phyloP scores from a whole-genome alignment of 2,113 vertebrate species.

The Aspidoscelis tigris region DNA sequence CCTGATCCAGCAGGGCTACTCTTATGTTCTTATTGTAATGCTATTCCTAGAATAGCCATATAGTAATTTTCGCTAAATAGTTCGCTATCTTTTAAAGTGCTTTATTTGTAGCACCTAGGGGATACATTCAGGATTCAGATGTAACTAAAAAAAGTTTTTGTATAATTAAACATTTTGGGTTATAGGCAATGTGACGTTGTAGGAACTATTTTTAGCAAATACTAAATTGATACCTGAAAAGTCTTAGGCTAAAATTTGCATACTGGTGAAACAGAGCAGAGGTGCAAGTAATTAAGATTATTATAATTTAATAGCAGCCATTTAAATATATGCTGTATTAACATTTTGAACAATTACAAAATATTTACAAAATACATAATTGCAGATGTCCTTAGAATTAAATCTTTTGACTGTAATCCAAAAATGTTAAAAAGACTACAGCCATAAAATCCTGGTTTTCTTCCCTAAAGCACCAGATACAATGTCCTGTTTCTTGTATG shows the following conservation, averaged over 20 bases:
- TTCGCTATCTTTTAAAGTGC: too few relatives aligned
- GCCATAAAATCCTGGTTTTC: slow-evolving; percentile 63
- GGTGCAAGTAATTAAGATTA: slow-evolving; percentile 67
- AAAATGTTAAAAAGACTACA: slow-evolving; percentile 63
- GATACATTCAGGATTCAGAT: too few relatives aligned
- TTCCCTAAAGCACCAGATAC: slow-evolving; percentile 76
- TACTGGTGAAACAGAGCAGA: slow-evolving; percentile 55
- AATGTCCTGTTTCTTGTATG: slow-evolving; percentile 72
- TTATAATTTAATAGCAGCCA: slow-evolving; percentile 80
- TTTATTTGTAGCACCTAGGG: too few relatives aligned
- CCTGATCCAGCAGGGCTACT: too few relatives aligned
- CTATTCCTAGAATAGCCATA: too few relatives aligned
- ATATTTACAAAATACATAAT: slow-evolving; percentile 88
- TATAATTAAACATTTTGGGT: slow-evolving; percentile 32
- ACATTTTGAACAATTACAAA: slow-evolving; percentile 79
- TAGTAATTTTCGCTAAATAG: too few relatives aligned
- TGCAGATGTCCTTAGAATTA: slow-evolving; percentile 72
- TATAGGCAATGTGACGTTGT: slow-evolving; percentile 32
- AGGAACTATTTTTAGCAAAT: background rate
- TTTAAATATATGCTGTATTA: slow-evolving; percentile 68
- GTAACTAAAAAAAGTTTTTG: too few relatives aligned
- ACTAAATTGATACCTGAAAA: slow-evolving; percentile 26
- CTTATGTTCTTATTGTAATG: too few relatives aligned
- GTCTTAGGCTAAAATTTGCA: slow-evolving; percentile 49
- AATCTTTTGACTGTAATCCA: slow-evolving; percentile 69